A percentile compares a stretch with the other conserved stretches of the same genome.
Conservation (phyloP, 2,888 invertebrate species). For the Vanessa cardui region DNA sequence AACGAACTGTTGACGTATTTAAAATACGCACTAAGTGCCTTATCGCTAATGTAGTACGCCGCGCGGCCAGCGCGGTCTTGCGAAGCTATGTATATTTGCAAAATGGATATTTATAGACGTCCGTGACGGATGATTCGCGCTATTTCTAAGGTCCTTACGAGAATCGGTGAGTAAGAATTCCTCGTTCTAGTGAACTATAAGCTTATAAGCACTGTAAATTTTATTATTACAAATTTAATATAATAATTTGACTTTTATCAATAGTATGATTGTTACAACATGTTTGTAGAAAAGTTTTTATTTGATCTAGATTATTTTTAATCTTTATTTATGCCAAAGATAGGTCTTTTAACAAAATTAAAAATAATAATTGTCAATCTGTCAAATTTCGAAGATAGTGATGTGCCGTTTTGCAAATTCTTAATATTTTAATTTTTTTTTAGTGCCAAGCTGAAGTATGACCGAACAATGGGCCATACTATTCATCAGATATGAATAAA, state of each 20-base stretch:
- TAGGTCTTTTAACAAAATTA: conserved; percentile 26
- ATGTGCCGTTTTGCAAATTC: conserved; percentile 43
- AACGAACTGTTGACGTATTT: conserved; percentile 81
- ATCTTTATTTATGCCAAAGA: conserved; percentile 19
- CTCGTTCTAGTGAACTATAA: conserved; percentile 7
- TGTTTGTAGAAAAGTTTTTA: conserved; percentile 23
- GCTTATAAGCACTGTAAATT: conserved; percentile 1
- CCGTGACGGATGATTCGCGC: conserved; percentile 71
- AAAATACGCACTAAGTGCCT: conserved; percentile 79
- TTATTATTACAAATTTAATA: background rate
- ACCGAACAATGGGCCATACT: conserved; percentile 36
- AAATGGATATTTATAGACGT: conserved; percentile 77
- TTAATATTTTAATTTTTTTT: conserved; percentile 23
- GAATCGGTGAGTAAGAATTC: conserved; percentile 53
- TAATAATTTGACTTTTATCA: background rate
- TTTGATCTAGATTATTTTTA: conserved; percentile 22
- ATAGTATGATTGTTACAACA: background rate
- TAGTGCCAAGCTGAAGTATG: conserved; percentile 26
- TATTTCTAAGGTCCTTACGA: conserved; percentile 64
- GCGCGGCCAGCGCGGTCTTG: conserved; percentile 63
- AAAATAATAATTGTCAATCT: conserved; percentile 38
- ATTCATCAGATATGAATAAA: conserved; percentile 48
- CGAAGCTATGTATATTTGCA: conserved; percentile 70
- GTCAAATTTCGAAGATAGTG: conserved; percentile 55
- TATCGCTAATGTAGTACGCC: conserved; percentile 78